Base-by-base conservation (phyloP, 2,113 vertebrate genomes). In the Xiphias gladius region DNA sequence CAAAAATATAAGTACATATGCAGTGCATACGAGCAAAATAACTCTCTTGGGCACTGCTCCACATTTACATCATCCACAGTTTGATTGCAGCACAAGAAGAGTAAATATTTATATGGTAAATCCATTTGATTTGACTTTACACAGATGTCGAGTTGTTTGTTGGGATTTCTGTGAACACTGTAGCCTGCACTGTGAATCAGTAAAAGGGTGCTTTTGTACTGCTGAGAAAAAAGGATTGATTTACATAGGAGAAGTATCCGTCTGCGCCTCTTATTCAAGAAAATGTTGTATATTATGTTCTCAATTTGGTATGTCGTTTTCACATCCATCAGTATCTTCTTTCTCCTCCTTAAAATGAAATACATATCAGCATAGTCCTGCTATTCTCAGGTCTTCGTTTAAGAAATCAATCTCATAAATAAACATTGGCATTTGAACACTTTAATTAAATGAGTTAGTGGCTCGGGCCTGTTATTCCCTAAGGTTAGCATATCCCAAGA, bases 341-440 rank as follows among this genome's bases (percentile, higher is more conserved):
- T 20, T 30, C 16, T 57, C 71, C 67, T 39, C 71, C 67, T 39
- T 61, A 46, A 74, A 73, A 76, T 71, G 52, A 61, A 69, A 59
- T 20, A 68, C 46, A 73, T 80, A 68, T 84, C 26, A 46, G 62
- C 26, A 2, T 9, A 59, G 59, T 50, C 54, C 2, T 69, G 35
- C 73, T 83, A 28, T 86, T 92, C 82, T 65, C 54, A 26, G 76
- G 76, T 55, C 67, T 80, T 83, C 65, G 68, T 86, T 87, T 58
- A 43, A 73, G 50, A 67, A 88, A 90, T 87, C 86, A 86, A 82
- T 87, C 84, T 92, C 87, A 86, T 91, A 84, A 91, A 90, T 89
- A 88, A 89, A 90, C 86, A 88, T 89, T 88, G 83, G 46, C 72
- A 48, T 84, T 81, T 68, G 61, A 85, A 37, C 17, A 28, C 72